These are phyloP conservation scores for Eurytoma adleriae DNA, from an alignment of 2,888 invertebrate genomes.

Conservation along the genomic window DNA sequence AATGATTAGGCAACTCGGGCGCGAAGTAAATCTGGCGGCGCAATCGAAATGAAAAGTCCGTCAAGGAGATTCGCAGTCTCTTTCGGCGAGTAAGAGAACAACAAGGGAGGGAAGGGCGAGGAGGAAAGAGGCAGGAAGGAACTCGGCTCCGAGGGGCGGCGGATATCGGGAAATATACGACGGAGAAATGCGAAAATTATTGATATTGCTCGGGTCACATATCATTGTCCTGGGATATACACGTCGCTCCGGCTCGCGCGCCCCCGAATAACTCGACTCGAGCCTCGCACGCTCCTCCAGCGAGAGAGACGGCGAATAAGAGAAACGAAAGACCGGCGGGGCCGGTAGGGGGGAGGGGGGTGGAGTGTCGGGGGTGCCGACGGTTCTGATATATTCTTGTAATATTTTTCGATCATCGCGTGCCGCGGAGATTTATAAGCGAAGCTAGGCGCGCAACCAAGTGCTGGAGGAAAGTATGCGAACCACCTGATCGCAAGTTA, in stretches of 20 bases:
- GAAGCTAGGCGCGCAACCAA: constrained; percentile 60
- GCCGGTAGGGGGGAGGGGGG: constrained; percentile 46
- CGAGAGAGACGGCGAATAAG: constrained; percentile 44
- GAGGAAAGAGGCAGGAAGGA: constrained; percentile 33
- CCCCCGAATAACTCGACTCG: constrained; percentile 67
- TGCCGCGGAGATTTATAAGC: constrained; percentile 74
- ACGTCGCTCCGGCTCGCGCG: constrained; percentile 68
- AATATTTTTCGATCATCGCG: constrained; percentile 77
- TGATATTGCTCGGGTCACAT: constrained; percentile 75
- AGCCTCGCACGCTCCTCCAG: constrained; percentile 52
- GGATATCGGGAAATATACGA: constrained; percentile 66
- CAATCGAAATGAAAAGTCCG: constrained; percentile 47
- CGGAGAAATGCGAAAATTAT: constrained; percentile 75
- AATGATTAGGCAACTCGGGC: constrained; percentile 22
- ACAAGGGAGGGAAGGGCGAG: neutral
- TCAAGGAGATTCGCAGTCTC: constrained; percentile 43
- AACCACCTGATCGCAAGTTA: constrained; percentile 75
- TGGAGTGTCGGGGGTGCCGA: constrained; percentile 68
- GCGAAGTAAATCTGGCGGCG: constrained; percentile 19
- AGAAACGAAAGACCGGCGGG: constrained; percentile 48
- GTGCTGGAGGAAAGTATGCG: constrained; percentile 58
- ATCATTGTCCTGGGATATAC: constrained; percentile 75
- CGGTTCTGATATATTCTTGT: constrained; percentile 75
- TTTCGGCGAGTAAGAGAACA: neutral
- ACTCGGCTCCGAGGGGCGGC: constrained; percentile 58